Base-by-base conservation (phyloP, 2,888 invertebrate genomes). In the Phortica okadai region DNA sequence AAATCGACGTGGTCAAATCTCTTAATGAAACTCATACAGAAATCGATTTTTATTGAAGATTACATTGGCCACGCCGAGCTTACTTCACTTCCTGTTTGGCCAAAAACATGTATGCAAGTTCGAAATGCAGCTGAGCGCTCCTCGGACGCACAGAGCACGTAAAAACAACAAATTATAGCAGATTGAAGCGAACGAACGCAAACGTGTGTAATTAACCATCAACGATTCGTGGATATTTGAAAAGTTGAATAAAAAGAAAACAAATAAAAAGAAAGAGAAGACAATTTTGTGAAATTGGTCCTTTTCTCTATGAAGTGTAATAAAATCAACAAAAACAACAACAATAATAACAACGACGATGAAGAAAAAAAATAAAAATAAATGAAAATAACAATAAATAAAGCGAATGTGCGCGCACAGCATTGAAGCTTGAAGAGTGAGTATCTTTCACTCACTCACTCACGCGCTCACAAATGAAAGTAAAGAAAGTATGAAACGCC, bases 401-500 rank as follows among this genome's bases (percentile, higher is more conserved):
- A 80, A 80, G 76, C 74, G 79, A 78, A 74, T 78, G 82, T 76
- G 82, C 33, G 67, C 74, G 54, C 50, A 54, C 69, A 64, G n/a
- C 21, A 56, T 33, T 25, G 41, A 16, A 62, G 70, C 54, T 54
- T 45, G 78, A 67, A 33, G 73, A 70, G 73, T 59, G 76, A 76
- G 82, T 86, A 81, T 86, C 85, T 86, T 86, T 86, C 88, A 86
- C 88, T 86, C 83, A 83, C 16, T 69, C 45, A 44, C 25, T 21
- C n/a, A 69, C 21, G n/a, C 2, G 45, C 16, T 10, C n/a, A 56
- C n/a, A 72, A 88, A 86, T 86, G 85, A 86, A 86, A 86, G 85
- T 86, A 85, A 88, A 86, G 88, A 85, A 88, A 85, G 88, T 88
- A 86, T 79, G 74, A 76, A 78, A 73, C 67, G 74, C 73, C 59